phyloP scores from a whole-genome alignment of 2,113 vertebrate genomes.

The Cynocephalus volans region DNA sequence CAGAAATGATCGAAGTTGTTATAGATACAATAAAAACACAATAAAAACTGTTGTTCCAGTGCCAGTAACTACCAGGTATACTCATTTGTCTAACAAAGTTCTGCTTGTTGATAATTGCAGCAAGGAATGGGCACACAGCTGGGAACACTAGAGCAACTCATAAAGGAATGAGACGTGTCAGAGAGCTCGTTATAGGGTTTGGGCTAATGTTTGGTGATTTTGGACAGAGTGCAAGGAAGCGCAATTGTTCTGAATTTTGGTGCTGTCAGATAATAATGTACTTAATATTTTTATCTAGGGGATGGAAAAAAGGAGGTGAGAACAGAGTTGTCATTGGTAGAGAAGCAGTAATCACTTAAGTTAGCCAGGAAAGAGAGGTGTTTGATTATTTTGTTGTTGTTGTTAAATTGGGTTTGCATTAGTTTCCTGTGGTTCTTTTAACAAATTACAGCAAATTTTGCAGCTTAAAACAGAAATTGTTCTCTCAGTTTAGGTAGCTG shows the following conservation, averaged over 20 bases:
- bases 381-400: background rate
- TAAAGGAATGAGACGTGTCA: background rate
- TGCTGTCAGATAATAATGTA: background rate
- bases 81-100: background rate
- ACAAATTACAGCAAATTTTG: background rate
- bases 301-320: background rate
- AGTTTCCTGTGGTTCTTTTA: background rate
- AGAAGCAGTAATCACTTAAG: background rate
- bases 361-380: background rate
- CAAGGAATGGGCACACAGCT: background rate
- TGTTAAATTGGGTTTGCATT: background rate
- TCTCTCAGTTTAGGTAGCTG: background rate
- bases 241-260: background rate
- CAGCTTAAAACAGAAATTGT: background rate
- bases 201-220: background rate
- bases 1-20: no score
- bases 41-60: background rate
- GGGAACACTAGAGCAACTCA: background rate
- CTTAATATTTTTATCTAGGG: background rate
- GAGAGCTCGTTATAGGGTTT: background rate
- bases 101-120: background rate
- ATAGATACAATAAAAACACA: background rate
- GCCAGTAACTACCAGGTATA: background rate
- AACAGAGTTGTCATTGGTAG: background rate
- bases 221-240: background rate